Percentiles rank a stretch among this genome's conserved stretches.
Conservation (phyloP, 1,140 invertebrate species). For the Pogonomyrmex californicus region DNA sequence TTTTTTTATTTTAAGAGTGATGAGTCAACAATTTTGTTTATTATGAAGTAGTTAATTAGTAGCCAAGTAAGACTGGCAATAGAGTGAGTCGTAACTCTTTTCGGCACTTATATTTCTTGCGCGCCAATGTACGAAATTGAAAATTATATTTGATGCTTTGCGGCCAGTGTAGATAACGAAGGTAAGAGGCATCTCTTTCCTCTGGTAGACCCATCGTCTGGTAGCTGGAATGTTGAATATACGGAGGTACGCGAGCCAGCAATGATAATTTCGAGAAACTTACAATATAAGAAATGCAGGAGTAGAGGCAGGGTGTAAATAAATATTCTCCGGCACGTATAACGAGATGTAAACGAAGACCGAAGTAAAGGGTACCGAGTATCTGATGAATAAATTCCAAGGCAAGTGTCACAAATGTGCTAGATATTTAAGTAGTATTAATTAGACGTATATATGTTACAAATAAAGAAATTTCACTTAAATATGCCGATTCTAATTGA, state of each 20-base stretch:
- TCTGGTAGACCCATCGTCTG: slow-evolving; percentile 31
- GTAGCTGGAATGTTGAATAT: slow-evolving; percentile 54
- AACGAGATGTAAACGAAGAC: slow-evolving; percentile 83
- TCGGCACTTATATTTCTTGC: slow-evolving; percentile 42
- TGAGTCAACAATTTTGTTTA: neutral
- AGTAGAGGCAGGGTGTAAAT: slow-evolving; percentile 58
- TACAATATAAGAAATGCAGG: slow-evolving; percentile 33
- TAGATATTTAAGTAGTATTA: slow-evolving; percentile 60
- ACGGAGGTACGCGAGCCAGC: slow-evolving; percentile 41
- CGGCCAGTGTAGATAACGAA: slow-evolving; percentile 65
- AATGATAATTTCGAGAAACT: slow-evolving; percentile 76
- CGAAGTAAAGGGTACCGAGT: slow-evolving; percentile 71
- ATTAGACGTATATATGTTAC: slow-evolving; percentile 22
- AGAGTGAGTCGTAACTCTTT: slow-evolving; percentile 30
- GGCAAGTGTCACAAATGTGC: slow-evolving; percentile 51
- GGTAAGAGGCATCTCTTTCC: slow-evolving; percentile 48
- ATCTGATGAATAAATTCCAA: slow-evolving; percentile 72
- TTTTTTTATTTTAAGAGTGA: neutral
- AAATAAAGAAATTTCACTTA: neutral
- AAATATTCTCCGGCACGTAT: slow-evolving; percentile 76
- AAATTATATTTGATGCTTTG: slow-evolving; percentile 67
- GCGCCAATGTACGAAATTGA: slow-evolving; percentile 31
- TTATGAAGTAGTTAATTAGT: neutral
- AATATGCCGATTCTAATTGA: slow-evolving; percentile 27
- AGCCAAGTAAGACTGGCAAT: neutral